phyloP scores from a whole-genome alignment of 2,888 invertebrate genomes.

The Argyra leucocephala region DNA sequence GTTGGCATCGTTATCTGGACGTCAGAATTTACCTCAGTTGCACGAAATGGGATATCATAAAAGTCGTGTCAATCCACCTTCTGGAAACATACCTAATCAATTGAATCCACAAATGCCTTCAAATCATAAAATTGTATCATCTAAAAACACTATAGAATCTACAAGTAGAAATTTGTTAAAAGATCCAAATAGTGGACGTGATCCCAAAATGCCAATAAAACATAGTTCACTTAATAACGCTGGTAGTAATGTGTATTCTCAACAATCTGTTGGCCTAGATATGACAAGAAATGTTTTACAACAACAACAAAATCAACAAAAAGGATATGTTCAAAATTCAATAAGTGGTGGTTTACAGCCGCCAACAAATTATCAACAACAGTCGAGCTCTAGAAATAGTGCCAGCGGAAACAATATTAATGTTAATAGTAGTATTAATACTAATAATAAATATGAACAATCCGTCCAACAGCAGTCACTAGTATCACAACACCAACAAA shows the following conservation, averaged over 20 bases:
- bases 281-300: slow-evolving; percentile 26
- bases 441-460: slow-evolving; percentile 34
- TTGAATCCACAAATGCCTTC: slow-evolving; percentile 20
- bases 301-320: slow-evolving; percentile 13
- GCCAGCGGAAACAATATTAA: slow-evolving; percentile 10
- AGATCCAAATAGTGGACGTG: slow-evolving; percentile 19
- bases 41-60: slow-evolving; percentile 38
- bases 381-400: slow-evolving; percentile 13
- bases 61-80: slow-evolving; percentile 8
- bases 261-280: slow-evolving; percentile 23
- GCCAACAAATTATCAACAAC: slow-evolving; percentile 15
- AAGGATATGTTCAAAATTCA: slow-evolving; percentile 17
- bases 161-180: slow-evolving; percentile 23
- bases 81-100: slow-evolving; percentile 8
- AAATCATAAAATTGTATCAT: slow-evolving; percentile 24
- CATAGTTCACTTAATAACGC: slow-evolving; percentile 7
- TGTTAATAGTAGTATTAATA: slow-evolving; percentile 22
- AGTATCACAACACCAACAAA: slow-evolving; percentile 27
- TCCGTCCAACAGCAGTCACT: slow-evolving; percentile 26
- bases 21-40: slow-evolving; percentile 21
- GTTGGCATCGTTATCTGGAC: slow-evolving; percentile 16
- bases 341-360: background rate
- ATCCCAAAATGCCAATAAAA: slow-evolving; percentile 9
- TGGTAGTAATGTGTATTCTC: slow-evolving; percentile 22
- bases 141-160: slow-evolving; percentile 19